Evolutionary conservation across 2,797 vertebrate species (phyloP), one percentile per base, ranked within the genome.

Genomic region (Limosa lapponica): DNA sequence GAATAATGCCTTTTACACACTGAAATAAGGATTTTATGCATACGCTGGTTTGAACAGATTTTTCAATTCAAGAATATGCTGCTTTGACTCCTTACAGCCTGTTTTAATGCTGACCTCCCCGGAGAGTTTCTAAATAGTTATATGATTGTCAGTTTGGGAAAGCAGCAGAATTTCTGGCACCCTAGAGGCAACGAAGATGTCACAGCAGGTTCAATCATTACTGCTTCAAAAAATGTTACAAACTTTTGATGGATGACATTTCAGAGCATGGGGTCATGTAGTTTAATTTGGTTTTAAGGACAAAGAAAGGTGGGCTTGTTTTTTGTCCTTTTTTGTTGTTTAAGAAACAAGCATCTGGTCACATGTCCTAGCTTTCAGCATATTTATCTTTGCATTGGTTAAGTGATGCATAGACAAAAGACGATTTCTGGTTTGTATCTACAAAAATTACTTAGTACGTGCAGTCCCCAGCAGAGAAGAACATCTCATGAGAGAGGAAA

Each of bases 121-220:
- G 32, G 70, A 81, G 75, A 91, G 54, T 88, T 87, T 90, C 72
- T 89, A 91, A 93, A 72, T 70, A 89, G 51, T 82, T 82, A n/a
- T 16, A 58, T 62, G 83, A 89, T 39, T 93, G 80, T 69, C 70
- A 89, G 44, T 80, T 87, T 77, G 81, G 81, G 88, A 92, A 94
- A 92, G 71, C 52, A 94, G 69, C 34, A 87, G 78, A 91, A 94
- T 91, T 94, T 94, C 79, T 92, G 84, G 25, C 57, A 78, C 82
- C 81, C 71, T 58, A 80, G 89, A 81, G 49, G 65, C 65, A 92
- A 58, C 59, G 69, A 92, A 92, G 79, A 83, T 92, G 52, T 65
- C 87, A 80, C 64, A 93, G 82, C 24, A 81, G 71, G 52, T 91
- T 87, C 17, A 4, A 72, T 91, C 48, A 84, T 89, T 82, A 80